Percentiles rank a stretch among this genome's conserved stretches.
These are phyloP conservation scores for Pogonocichla stellata DNA, from an alignment of 2,113 vertebrate genomes.

Conservation along the genomic window DNA sequence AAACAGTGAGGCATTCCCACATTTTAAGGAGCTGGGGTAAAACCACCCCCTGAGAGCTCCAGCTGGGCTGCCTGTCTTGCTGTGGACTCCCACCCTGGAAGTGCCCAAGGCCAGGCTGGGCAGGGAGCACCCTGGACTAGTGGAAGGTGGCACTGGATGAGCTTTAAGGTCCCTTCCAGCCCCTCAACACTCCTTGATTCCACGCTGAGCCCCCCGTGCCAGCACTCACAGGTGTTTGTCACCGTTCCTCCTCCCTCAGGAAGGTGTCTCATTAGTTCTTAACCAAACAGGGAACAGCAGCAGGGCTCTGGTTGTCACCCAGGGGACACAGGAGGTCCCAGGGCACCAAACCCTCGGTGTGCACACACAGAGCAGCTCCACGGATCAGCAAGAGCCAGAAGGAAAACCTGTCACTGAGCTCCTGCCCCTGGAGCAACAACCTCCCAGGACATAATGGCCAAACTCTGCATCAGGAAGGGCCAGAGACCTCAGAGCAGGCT, in stretches of 20 bases:
- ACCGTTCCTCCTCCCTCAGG: accelerated
- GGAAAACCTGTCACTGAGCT: background rate
- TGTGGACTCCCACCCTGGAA: background rate
- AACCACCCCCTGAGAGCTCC: background rate
- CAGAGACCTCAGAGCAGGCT: background rate
- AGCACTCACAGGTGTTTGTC: background rate
- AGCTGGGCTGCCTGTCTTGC: background rate
- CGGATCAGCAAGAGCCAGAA: background rate
- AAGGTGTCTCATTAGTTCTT: background rate
- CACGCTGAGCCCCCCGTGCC: background rate
- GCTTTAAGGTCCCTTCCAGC: background rate
- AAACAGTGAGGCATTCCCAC: accelerated
- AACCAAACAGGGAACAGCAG: background rate
- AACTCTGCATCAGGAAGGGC: background rate
- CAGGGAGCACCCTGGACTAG: accelerated
- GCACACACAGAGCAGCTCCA: background rate
- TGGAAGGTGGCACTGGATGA: background rate
- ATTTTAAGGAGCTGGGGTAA: background rate
- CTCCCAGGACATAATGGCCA: accelerated
- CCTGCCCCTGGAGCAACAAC: accelerated
- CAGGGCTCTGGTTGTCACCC: background rate
- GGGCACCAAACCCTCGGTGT: accelerated
- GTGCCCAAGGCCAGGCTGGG: background rate
- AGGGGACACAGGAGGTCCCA: background rate
- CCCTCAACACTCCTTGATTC: background rate